Conservation (phyloP, 2,888 invertebrate species). For the Lydus trimaculatus region DNA sequence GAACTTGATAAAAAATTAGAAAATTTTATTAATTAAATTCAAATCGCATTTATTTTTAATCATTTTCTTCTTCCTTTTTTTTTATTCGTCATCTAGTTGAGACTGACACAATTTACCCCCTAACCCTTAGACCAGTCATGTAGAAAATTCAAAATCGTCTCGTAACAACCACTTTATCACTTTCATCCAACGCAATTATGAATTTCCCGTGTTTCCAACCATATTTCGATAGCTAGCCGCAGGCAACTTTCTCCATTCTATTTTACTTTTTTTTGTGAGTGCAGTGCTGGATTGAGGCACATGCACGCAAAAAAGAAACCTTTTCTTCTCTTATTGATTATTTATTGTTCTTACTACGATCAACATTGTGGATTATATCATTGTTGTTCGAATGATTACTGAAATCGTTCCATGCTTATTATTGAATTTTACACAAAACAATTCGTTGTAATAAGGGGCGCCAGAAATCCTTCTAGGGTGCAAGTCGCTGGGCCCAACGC, state of each 20-base stretch:
- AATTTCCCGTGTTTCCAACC: conserved; percentile 22
- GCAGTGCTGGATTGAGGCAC: no score
- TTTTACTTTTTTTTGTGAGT: background rate
- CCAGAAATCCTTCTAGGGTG: no score
- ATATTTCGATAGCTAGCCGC: conserved; percentile 19
- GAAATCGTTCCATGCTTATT: no score
- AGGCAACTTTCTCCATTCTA: conserved; percentile 23
- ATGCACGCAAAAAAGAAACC: no score
- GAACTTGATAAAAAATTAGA: background rate
- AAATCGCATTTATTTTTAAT: background rate
- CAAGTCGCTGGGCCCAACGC: no score
- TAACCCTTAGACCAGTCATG: background rate
- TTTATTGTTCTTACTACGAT: no score
- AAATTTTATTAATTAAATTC: conserved; percentile 9
- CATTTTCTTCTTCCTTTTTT: background rate
- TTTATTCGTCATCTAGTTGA: background rate
- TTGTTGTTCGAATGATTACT: no score
- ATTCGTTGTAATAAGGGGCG: no score
- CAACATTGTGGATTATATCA: no score
- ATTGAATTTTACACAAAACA: no score
- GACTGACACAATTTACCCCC: background rate
- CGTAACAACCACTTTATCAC: conserved; percentile 15
- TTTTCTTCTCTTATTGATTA: no score
- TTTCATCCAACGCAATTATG: conserved; percentile 20
- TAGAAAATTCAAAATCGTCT: conserved; percentile 12